phyloP scores from a whole-genome alignment of 2,797 vertebrate genomes.

The Sparidentex hasta region DNA sequence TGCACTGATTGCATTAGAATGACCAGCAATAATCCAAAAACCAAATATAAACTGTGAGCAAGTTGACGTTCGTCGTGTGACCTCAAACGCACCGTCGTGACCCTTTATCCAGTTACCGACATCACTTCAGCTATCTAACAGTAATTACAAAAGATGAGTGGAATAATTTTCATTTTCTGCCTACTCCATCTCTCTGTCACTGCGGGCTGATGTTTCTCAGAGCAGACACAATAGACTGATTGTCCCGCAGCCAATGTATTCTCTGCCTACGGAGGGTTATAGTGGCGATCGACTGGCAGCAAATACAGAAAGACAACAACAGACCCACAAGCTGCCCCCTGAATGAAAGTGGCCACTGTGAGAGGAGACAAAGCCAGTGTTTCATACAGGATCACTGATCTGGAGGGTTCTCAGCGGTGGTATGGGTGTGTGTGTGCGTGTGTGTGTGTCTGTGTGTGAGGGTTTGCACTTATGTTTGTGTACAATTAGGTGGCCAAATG shows the following conservation, averaged over 20 bases:
- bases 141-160: constrained; percentile 21
- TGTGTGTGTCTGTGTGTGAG: constrained; percentile 21
- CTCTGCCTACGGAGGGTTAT: constrained; percentile 56
- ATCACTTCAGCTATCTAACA: neutral
- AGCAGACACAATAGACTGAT: constrained; percentile 53
- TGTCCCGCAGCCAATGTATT: constrained; percentile 62
- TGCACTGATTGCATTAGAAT: neutral
- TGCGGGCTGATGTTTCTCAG: constrained; percentile 44
- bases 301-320: constrained; percentile 78
- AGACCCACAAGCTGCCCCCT: constrained; percentile 73
- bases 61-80: neutral
- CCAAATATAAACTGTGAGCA: neutral
- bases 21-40: neutral
- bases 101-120: constrained; percentile 36
- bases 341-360: constrained; percentile 79
- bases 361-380: constrained; percentile 72
- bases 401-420: constrained; percentile 79
- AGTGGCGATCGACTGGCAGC: constrained; percentile 63
- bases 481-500: constrained; percentile 42
- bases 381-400: constrained; percentile 75
- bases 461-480: constrained; percentile 28
- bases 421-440: constrained; percentile 37
- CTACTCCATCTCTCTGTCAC: constrained; percentile 41
- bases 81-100: constrained; percentile 11
- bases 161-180: constrained; percentile 47